These are phyloP conservation scores for Piliocolobus tephrosceles DNA, from an alignment of 2,113 vertebrate genomes.

Conservation along the genomic window DNA sequence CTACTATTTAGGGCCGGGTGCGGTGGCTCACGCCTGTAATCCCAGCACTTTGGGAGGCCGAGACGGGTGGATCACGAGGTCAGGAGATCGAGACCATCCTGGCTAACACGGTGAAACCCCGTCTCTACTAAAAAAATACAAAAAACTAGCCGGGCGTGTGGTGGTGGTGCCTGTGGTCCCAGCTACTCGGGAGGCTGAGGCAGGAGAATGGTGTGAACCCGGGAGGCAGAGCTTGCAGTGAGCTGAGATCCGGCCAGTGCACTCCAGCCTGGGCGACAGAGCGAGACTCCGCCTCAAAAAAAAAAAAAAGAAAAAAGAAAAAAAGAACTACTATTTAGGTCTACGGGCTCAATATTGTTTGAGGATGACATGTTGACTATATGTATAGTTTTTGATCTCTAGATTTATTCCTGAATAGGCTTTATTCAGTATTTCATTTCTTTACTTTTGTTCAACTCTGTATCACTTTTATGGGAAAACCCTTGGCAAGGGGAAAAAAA, in stretches of 20 bases:
- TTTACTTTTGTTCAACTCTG: neutral
- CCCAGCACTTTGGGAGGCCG: too few relatives aligned
- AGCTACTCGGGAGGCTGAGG: too few relatives aligned
- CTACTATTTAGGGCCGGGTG: neutral
- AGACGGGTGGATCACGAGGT: too few relatives aligned
- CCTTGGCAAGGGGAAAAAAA: neutral
- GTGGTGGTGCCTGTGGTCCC: too few relatives aligned
- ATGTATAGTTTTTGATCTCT: neutral
- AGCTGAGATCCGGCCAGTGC: fast-evolving
- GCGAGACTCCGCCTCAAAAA: too few relatives aligned
- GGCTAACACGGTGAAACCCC: too few relatives aligned
- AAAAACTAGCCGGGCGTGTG: fast-evolving
- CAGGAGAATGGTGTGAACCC: too few relatives aligned
- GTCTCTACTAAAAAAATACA: too few relatives aligned
- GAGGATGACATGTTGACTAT: fast-evolving
- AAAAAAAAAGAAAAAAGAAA: neutral
- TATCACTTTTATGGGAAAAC: neutral
- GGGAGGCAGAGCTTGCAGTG: too few relatives aligned
- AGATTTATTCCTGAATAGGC: neutral
- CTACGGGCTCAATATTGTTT: neutral
- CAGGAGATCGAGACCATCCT: too few relatives aligned
- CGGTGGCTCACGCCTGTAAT: too few relatives aligned
- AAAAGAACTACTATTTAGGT: neutral
- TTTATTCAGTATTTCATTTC: neutral
- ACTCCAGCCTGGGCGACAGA: too few relatives aligned